Conservation (phyloP, 2,888 invertebrate species). For the Yponomeuta cagnagella region DNA sequence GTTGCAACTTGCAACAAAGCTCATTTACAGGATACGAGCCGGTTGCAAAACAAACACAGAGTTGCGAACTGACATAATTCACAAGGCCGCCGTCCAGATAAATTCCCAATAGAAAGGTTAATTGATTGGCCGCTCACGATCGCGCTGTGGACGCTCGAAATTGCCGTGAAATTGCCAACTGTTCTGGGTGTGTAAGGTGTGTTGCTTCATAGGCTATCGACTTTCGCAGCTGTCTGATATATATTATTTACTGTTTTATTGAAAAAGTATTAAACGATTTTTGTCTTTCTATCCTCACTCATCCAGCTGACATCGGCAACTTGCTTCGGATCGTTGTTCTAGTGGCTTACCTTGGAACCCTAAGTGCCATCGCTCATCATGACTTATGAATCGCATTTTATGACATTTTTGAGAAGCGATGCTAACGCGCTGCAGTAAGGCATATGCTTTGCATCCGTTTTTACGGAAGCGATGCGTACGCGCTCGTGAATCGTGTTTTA, state of each 20-base stretch:
- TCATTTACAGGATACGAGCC: neutral
- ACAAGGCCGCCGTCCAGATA: conserved; percentile 11
- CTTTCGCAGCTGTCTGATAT: neutral
- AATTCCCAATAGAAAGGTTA: conserved; percentile 13
- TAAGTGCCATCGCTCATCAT: too few species aligned
- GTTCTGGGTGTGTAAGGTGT: neutral
- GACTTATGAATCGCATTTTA: too few species aligned
- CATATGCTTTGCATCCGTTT: too few species aligned
- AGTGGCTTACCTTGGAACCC: too few species aligned
- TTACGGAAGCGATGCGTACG: too few species aligned
- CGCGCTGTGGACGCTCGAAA: neutral
- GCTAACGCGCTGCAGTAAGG: too few species aligned
- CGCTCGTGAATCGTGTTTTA: too few species aligned
- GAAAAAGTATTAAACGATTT: neutral
- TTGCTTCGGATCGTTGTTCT: too few species aligned
- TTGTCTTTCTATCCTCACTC: too few species aligned
- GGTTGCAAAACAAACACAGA: conserved; percentile 31
- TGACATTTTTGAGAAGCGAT: too few species aligned
- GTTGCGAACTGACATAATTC: conserved; percentile 15
- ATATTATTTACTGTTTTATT: neutral
- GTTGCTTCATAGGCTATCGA: neutral
- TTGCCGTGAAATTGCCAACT: conserved; percentile 9
- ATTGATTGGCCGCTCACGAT: conserved; percentile 10
- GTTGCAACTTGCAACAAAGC: neutral
- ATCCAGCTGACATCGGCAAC: too few species aligned